Conservation (phyloP, 2,113 vertebrate species). For the Oreochromis spilurus region DNA sequence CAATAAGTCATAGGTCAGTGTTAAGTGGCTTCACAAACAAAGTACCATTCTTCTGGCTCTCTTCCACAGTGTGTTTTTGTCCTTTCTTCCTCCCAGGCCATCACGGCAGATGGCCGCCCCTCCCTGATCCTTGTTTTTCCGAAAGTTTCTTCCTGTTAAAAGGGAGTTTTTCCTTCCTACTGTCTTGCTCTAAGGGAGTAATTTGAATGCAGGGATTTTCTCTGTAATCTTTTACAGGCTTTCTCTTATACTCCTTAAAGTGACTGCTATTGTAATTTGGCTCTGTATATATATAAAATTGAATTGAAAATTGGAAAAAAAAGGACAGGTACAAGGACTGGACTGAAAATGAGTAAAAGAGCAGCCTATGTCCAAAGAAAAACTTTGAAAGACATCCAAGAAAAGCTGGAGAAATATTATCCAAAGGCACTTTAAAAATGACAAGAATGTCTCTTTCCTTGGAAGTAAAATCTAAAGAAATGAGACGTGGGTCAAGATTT, state of each 20-base stretch:
- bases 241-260: not conserved
- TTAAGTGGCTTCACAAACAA: not conserved
- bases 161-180: not conserved
- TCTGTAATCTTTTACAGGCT: not conserved
- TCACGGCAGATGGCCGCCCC: not conserved
- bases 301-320: not conserved
- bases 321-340: not conserved
- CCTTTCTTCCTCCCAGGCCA: not conserved
- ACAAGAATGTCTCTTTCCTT: not conserved
- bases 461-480: fast-evolving
- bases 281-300: not conserved
- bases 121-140: not conserved
- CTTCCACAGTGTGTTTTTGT: not conserved
- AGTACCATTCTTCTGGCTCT: not conserved
- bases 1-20: not conserved
- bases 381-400: not conserved
- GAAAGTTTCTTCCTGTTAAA: not conserved
- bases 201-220: not conserved
- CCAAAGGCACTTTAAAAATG: not conserved
- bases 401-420: not conserved
- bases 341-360: not conserved
- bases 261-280: not conserved
- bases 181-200: not conserved
- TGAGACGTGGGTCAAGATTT: not conserved
- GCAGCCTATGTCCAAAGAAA: not conserved